These are phyloP conservation scores for Ciconia stormi DNA, from an alignment of 2,113 vertebrate species.

Conservation along the genomic window DNA sequence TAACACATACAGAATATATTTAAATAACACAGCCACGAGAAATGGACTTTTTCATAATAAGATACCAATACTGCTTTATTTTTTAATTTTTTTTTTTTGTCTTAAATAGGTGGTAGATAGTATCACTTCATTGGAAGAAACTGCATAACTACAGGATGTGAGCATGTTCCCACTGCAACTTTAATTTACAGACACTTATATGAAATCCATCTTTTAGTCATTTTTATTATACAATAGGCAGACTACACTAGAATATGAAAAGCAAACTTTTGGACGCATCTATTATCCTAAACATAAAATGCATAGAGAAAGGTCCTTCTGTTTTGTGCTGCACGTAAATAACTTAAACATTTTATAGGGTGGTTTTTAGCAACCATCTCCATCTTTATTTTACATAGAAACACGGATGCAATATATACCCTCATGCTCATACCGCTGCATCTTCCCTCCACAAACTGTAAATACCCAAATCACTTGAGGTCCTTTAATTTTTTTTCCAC, in stretches of 20 bases:
- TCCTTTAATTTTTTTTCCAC: conserved; percentile 64
- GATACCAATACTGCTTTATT: conserved; percentile 64
- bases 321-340: conserved; percentile 75
- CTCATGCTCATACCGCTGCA: conserved; percentile 70
- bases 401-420: conserved; percentile 70
- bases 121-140: conserved; percentile 50
- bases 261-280: conserved; percentile 70
- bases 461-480: conserved; percentile 67
- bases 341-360: conserved; percentile 70
- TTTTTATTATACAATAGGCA: conserved; percentile 71
- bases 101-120: conserved; percentile 52
- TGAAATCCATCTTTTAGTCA: conserved; percentile 54
- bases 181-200: conserved; percentile 64
- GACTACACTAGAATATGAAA: conserved; percentile 71
- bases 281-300: conserved; percentile 71
- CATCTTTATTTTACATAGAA: conserved; percentile 74
- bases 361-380: conserved; percentile 46
- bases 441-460: conserved; percentile 62
- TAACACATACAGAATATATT: conserved; percentile 82
- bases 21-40: conserved; percentile 82
- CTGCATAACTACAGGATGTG: conserved; percentile 52
- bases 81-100: neutral
- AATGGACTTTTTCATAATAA: conserved; percentile 43
- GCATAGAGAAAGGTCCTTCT: conserved; percentile 67
- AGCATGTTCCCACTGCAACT: conserved; percentile 61